Conservation (phyloP, 2,888 invertebrate species). For the Pristionchus mayeri region DNA sequence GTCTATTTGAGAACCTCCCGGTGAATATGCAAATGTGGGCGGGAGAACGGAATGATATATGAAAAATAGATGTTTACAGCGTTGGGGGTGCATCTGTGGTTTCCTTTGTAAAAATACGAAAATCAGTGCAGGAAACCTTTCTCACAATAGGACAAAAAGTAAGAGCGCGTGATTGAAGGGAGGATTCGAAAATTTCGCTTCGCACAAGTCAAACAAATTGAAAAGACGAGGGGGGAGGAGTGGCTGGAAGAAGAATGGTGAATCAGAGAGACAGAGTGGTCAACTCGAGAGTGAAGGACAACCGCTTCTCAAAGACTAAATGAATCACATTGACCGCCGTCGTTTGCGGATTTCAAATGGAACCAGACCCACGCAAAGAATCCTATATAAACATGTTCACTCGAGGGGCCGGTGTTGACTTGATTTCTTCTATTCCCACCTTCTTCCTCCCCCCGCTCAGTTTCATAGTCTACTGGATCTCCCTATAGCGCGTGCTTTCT, state of each 20-base stretch:
- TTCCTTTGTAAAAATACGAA: too few relatives aligned
- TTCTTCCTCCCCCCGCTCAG: constrained; percentile 28
- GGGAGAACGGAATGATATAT: not conserved
- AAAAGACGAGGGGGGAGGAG: not conserved
- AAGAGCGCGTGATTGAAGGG: not conserved
- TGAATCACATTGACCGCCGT: constrained; percentile 14
- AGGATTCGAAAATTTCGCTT: constrained; percentile 28
- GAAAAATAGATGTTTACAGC: not conserved
- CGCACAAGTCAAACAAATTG: constrained; percentile 37
- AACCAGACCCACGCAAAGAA: not conserved
- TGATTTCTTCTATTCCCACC: constrained; percentile 38
- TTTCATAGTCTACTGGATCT: not conserved
- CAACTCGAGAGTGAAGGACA: constrained; percentile 3
- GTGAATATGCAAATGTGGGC: not conserved
- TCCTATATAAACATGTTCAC: constrained; percentile 36
- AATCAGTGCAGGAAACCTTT: not conserved
- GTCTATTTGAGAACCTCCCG: not conserved
- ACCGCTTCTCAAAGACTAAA: not conserved
- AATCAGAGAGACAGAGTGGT: not conserved
- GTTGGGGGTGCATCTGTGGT: not conserved
- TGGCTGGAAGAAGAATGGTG: not conserved
- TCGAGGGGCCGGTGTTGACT: constrained; percentile 5
- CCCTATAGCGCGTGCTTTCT: not conserved
- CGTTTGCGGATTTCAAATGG: not conserved
- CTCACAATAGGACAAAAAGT: constrained; percentile 5